Conservation (phyloP, 2,888 invertebrate species). For the Pollenia griseotomentosa region DNA sequence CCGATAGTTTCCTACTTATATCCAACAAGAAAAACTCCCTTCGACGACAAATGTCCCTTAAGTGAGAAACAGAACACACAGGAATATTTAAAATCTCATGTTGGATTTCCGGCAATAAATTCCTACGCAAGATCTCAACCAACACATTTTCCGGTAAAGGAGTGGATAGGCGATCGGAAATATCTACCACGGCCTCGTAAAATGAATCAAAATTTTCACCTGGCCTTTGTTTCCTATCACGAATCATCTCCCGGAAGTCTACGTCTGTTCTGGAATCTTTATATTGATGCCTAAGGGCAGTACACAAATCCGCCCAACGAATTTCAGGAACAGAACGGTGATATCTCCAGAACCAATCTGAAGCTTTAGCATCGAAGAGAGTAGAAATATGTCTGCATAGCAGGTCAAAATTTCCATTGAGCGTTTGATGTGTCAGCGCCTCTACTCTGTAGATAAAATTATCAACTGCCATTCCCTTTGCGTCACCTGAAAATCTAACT, state of each 20-base stretch:
- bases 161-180: background rate
- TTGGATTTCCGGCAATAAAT: background rate
- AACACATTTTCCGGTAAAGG: background rate
- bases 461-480: background rate
- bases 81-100: conserved; percentile 1
- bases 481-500: background rate
- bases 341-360: conserved; percentile 1
- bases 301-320: background rate
- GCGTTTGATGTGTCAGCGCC: background rate
- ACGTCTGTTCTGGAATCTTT: background rate
- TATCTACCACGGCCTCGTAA: background rate
- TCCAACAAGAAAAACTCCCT: background rate
- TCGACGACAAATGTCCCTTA: background rate
- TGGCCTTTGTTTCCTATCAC: conserved; percentile 1
- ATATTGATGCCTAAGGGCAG: background rate
- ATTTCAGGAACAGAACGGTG: background rate
- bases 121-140: background rate
- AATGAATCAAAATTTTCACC: conserved; percentile 17
- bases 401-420: conserved; percentile 1
- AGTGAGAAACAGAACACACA: background rate
- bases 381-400: background rate
- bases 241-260: conserved; percentile 14
- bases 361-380: background rate
- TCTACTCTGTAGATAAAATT: conserved; percentile 12
- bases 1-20: too few relatives aligned